Percentiles rank a stretch among this genome's conserved stretches.
These are phyloP conservation scores for Caenorhabditis doughertyi DNA, from an alignment of 2,888 invertebrate genomes.

Conservation along the genomic window DNA sequence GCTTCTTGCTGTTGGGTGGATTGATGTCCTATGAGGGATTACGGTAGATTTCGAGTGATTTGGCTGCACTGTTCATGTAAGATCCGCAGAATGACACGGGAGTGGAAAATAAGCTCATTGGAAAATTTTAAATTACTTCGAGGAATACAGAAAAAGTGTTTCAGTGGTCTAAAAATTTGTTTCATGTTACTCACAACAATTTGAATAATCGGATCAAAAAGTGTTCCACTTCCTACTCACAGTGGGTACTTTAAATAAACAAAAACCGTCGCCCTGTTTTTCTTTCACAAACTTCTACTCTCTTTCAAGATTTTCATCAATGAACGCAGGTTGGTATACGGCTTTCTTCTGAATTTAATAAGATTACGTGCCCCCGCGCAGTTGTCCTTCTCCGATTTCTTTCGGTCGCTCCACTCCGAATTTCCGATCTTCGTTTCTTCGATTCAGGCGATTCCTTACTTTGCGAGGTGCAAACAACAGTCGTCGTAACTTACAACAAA, in stretches of 20 bases:
- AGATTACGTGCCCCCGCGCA: constrained; percentile 42
- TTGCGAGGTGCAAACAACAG: constrained; percentile 22
- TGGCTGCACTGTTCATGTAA: constrained; percentile 1
- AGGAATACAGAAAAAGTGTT: not conserved
- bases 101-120: too few species aligned
- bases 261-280: not conserved
- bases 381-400: constrained; percentile 34
- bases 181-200: constrained; percentile 15
- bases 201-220: constrained; percentile 37
- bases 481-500: constrained; percentile 30
- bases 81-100: too few species aligned
- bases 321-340: constrained; percentile 26
- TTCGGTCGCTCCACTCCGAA: constrained; percentile 10
- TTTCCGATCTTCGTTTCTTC: constrained; percentile 42
- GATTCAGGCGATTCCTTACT: constrained; percentile 9
- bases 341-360: constrained; percentile 32
- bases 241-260: constrained; percentile 16
- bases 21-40: constrained; percentile 2
- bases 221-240: constrained; percentile 36
- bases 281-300: not conserved
- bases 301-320: constrained; percentile 1
- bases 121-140: too few species aligned
- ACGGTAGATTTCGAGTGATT: constrained; percentile 9
- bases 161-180: constrained; percentile 7
- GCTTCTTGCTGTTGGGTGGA: constrained; percentile 20